A percentile compares a stretch with the other conserved stretches of the same genome.
Evolutionary conservation across 2,797 vertebrate genomes (phyloP).

Genomic region (Diglossa cyanea): DNA sequence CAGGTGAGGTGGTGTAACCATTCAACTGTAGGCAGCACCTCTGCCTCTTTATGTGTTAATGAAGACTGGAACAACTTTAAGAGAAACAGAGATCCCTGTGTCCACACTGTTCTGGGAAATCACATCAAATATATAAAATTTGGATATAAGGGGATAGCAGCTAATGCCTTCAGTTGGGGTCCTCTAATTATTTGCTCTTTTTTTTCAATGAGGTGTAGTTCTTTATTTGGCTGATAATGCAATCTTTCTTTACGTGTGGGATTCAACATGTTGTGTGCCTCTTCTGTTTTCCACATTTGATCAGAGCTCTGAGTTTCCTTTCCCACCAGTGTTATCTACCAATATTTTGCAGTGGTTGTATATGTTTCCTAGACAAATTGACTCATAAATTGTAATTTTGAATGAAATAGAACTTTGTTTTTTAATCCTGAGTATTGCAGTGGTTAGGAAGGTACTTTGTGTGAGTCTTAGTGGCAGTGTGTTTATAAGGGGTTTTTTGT

Average conservation of each 20-base stretch:
- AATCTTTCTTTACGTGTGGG: background rate
- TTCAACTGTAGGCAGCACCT: background rate
- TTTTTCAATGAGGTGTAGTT: background rate
- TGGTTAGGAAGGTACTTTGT: background rate
- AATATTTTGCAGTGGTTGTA: background rate
- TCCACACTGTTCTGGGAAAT: background rate
- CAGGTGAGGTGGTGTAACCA: background rate
- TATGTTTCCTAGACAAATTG: background rate
- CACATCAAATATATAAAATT: background rate
- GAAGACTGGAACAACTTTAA: background rate
- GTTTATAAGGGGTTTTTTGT: fast-evolving
- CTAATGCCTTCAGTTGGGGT: background rate
- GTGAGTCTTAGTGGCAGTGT: background rate
- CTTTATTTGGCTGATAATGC: background rate
- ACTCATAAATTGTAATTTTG: background rate
- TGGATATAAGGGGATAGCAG: background rate
- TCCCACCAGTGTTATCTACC: background rate
- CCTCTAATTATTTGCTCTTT: background rate
- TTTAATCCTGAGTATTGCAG: background rate
- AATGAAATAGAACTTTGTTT: background rate
- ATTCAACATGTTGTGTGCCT: background rate
- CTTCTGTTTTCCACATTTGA: background rate
- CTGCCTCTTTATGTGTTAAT: background rate
- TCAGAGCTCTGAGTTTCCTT: background rate
- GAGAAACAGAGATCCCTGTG: background rate